Evolutionary conservation across 2,888 invertebrate genomes (phyloP), one percentile per base, ranked within the genome.

Genomic region (Aethes cnicana): DNA sequence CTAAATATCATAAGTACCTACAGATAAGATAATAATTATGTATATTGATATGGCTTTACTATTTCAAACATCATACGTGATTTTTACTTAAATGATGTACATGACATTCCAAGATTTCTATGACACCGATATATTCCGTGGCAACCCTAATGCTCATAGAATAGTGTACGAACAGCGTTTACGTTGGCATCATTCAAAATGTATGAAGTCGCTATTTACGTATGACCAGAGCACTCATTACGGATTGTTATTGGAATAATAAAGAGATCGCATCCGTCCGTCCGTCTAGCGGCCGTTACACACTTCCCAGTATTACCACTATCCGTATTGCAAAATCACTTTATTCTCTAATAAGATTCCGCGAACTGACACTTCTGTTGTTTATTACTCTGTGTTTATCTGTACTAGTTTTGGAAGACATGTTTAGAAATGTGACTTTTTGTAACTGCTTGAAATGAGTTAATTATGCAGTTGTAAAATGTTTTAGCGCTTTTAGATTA

Each of bases 231-330:
- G 86, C 85, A 84, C 88, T 88, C 88, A 85, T 88, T 85, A 87
- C 86, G 74, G 85, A 88, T 88, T 88, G 88, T 89, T 89, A 89
- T 88, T 87, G 84, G 84, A 86, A 89, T 89, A 88, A 88, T 88
- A 88, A 87, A 88, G 86, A 82, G 78, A 70, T 74, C 74, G 78
- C 52, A 82, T 79, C 72, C 74, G 62, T 69, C 75, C 78, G 83
- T 88, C 84, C 84, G 84, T 82, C 78, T 76, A 74, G 71, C 71
- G 68, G 78, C 84, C 84, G 82, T 85, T 81, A 82, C 82, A 67
- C 66, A 59, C 67, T 86, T 85, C 85, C 72, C 63, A 79, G 84
- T 84, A 86, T 69, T 72, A 58, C 47, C 47, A 53, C 26, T 37
- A 35, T 44, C 64, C 68, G 68, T 67, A 75, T 87, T 88, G 86